Percentiles rank a stretch among this genome's conserved stretches.
Evolutionary conservation across 2,797 vertebrate species (phyloP).

Genomic region (Sebastes cheni): DNA sequence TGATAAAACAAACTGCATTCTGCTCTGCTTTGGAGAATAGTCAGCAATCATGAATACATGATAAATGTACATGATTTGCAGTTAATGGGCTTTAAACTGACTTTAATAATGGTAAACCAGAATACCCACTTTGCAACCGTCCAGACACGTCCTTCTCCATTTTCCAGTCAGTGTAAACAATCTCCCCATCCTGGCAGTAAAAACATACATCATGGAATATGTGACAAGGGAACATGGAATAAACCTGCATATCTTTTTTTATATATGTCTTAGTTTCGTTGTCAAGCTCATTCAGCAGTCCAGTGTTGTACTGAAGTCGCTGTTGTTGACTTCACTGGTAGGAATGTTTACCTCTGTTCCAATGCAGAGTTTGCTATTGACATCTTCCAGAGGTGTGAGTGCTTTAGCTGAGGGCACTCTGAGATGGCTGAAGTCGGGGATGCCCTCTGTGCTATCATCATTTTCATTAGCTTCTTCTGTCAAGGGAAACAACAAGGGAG

Average conservation of each 20-base stretch:
- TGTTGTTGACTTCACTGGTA: neutral
- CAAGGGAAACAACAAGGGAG: neutral
- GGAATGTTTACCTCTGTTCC: constrained; percentile 87
- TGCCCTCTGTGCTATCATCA: constrained; percentile 16
- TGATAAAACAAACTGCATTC: neutral
- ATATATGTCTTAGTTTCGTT: neutral
- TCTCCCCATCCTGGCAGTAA: constrained; percentile 88
- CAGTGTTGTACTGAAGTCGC: neutral
- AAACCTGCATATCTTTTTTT: neutral
- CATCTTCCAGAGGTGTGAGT: constrained; percentile 71
- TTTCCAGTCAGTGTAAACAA: constrained; percentile 91
- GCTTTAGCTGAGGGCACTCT: constrained; percentile 71
- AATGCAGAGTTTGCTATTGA: constrained; percentile 85
- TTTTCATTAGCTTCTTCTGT: constrained; percentile 68
- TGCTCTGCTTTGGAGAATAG: neutral
- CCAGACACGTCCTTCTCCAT: constrained; percentile 84
- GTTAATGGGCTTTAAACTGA: neutral
- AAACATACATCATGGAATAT: neutral
- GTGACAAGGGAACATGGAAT: neutral
- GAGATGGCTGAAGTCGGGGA: constrained; percentile 73
- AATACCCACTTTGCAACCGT: constrained; percentile 83
- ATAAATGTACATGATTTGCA: neutral
- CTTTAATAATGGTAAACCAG: neutral
- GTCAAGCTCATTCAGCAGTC: neutral
- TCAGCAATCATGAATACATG: neutral